Percentiles rank a stretch among this genome's conserved stretches.
phyloP scores from a whole-genome alignment of 2,888 invertebrate genomes.

The Andrena fulva region DNA sequence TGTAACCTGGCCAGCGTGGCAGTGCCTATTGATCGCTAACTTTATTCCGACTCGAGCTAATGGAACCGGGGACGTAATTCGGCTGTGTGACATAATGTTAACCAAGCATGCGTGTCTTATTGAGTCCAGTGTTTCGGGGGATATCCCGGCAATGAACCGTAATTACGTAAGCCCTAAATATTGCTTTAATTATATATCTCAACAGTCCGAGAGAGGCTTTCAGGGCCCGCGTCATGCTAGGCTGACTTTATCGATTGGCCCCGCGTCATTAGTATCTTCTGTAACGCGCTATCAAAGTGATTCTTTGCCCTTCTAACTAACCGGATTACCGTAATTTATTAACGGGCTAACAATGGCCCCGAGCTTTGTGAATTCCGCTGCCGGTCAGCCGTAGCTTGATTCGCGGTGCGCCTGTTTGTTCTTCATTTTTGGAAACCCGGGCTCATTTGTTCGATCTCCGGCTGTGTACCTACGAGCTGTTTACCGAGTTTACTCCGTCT shows the following conservation, averaged over 20 bases:
- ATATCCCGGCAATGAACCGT: slow-evolving; percentile 75
- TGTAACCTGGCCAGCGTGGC: slow-evolving; percentile 34
- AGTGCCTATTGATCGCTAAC: slow-evolving; percentile 74
- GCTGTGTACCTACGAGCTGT: background rate
- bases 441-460: background rate
- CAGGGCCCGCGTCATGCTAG: slow-evolving; percentile 64
- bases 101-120: slow-evolving; percentile 72
- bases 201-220: slow-evolving; percentile 67
- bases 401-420: slow-evolving; percentile 17
- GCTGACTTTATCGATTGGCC: slow-evolving; percentile 54
- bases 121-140: slow-evolving; percentile 57
- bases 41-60: slow-evolving; percentile 79
- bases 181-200: slow-evolving; percentile 78
- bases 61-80: slow-evolving; percentile 76
- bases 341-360: slow-evolving; percentile 25
- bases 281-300: slow-evolving; percentile 44
- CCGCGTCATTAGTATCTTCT: slow-evolving; percentile 62
- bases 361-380: slow-evolving; percentile 30
- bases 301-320: slow-evolving; percentile 33
- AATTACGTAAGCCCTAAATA: slow-evolving; percentile 80
- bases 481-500: background rate
- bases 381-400: slow-evolving; percentile 34
- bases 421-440: slow-evolving; percentile 12
- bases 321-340: slow-evolving; percentile 60
- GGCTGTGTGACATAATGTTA: slow-evolving; percentile 74